Conservation (phyloP, 92 coral and sea anemone species). For the Anthopleura xanthogrammica region DNA sequence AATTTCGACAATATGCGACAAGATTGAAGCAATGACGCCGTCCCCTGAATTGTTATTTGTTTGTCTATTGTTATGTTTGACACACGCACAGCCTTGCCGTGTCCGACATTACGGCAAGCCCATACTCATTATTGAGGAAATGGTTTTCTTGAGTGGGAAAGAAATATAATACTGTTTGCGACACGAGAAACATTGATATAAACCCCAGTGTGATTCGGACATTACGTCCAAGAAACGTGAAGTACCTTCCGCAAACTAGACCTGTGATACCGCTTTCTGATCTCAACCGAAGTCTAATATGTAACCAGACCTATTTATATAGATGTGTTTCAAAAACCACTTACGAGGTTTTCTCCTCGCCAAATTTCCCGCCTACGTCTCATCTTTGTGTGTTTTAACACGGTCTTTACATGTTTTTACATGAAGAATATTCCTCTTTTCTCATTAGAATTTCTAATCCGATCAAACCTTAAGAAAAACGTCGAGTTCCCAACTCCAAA, state of each 20-base stretch:
- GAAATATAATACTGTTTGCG: neutral
- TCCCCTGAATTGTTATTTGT: neutral
- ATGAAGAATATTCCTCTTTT: neutral
- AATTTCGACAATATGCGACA: neutral
- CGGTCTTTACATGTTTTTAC: neutral
- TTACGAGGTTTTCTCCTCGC: conserved; percentile 1
- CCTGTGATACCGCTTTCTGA: neutral
- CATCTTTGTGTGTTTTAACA: conserved; percentile 17
- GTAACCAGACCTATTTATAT: conserved; percentile 25
- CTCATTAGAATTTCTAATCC: neutral
- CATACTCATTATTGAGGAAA: neutral
- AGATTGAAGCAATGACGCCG: neutral
- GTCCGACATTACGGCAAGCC: neutral
- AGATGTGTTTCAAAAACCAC: conserved; percentile 17
- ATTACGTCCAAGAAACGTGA: neutral
- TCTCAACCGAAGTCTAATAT: neutral
- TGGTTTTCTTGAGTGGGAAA: neutral
- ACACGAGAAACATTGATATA: neutral
- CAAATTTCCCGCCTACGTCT: conserved; percentile 23
- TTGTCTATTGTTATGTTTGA: neutral
- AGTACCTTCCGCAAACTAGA: neutral
- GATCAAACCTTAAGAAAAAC: neutral
- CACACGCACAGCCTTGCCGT: neutral
- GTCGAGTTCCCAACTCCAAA: neutral
- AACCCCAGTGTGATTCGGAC: neutral